Evolutionary conservation across 2,888 invertebrate genomes (phyloP).

Genomic region (Leptopilina syphax): DNA sequence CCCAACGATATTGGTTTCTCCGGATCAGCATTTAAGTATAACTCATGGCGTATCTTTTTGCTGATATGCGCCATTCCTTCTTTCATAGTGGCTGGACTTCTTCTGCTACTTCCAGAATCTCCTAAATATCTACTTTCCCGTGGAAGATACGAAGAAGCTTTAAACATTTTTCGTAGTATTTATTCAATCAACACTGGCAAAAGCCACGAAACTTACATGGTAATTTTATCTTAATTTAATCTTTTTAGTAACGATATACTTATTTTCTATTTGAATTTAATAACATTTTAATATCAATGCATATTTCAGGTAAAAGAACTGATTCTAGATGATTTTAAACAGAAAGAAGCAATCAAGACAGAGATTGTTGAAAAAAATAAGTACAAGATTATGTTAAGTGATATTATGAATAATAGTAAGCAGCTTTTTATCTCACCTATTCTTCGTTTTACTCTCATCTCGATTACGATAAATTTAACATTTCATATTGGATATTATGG

Average conservation of each 20-base stretch:
- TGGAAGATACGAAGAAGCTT: conserved; percentile 88
- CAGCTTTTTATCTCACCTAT: conserved; percentile 89
- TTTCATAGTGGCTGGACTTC: conserved; percentile 89
- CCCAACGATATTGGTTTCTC: conserved; percentile 82
- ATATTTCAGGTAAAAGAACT: conserved; percentile 73
- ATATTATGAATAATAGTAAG: conserved; percentile 89
- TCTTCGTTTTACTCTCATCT: conserved; percentile 88
- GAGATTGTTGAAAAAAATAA: conserved; percentile 78
- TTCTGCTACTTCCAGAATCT: conserved; percentile 92
- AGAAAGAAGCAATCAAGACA: conserved; percentile 73
- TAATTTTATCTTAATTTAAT: conserved; percentile 66
- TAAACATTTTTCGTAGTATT: conserved; percentile 89
- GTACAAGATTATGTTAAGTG: conserved; percentile 84
- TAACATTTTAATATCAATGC: neutral
- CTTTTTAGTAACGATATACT: neutral
- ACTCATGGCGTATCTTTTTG: conserved; percentile 95
- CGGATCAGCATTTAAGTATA: conserved; percentile 86
- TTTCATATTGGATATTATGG: conserved; percentile 97
- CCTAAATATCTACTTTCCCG: conserved; percentile 91
- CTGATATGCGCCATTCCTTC: conserved; percentile 93
- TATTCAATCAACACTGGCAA: conserved; percentile 90
- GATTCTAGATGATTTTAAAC: conserved; percentile 72
- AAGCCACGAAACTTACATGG: conserved; percentile 86
- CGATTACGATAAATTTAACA: conserved; percentile 93
- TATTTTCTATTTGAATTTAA: conserved; percentile 18